These are phyloP conservation scores for Palythoa grandis DNA, from an alignment of 92 coral and sea anemone genomes.

Conservation along the genomic window DNA sequence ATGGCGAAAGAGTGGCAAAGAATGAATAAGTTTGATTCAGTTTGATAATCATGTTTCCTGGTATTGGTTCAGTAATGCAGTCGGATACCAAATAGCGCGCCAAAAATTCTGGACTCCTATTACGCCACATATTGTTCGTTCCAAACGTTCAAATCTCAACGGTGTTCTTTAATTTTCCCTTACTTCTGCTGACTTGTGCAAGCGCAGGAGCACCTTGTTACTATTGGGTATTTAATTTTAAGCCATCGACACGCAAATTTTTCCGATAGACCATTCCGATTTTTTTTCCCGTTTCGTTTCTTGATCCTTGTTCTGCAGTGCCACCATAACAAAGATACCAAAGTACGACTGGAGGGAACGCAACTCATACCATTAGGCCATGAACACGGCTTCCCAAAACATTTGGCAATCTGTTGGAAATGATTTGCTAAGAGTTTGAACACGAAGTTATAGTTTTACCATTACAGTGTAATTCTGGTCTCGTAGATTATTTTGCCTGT, in stretches of 20 bases:
- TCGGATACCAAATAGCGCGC: too few species aligned
- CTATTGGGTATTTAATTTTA: slow-evolving; percentile 48
- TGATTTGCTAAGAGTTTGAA: not conserved
- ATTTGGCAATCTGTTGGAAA: slow-evolving; percentile 65
- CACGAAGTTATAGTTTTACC: too few species aligned
- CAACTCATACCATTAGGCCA: slow-evolving; percentile 68
- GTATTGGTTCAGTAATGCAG: too few species aligned
- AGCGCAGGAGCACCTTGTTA: slow-evolving; percentile 43
- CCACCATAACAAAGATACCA: slow-evolving; percentile 75
- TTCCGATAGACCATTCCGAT: slow-evolving; percentile 25
- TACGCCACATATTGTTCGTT: too few species aligned
- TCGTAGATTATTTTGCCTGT: too few species aligned
- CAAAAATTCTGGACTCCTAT: too few species aligned
- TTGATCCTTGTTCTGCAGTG: slow-evolving; percentile 50
- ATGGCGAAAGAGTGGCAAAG: too few species aligned
- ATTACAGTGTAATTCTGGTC: too few species aligned
- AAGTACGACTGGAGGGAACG: slow-evolving; percentile 53
- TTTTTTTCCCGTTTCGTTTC: slow-evolving; percentile 21
- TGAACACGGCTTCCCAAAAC: slow-evolving; percentile 76
- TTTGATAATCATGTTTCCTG: too few species aligned
- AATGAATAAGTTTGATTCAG: too few species aligned
- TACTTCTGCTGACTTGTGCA: not conserved
- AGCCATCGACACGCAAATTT: slow-evolving; percentile 52
- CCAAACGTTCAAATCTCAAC: not conserved
- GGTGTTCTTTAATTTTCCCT: not conserved